Conservation (phyloP, 2,113 vertebrate genomes). For the Suricata suricatta region DNA sequence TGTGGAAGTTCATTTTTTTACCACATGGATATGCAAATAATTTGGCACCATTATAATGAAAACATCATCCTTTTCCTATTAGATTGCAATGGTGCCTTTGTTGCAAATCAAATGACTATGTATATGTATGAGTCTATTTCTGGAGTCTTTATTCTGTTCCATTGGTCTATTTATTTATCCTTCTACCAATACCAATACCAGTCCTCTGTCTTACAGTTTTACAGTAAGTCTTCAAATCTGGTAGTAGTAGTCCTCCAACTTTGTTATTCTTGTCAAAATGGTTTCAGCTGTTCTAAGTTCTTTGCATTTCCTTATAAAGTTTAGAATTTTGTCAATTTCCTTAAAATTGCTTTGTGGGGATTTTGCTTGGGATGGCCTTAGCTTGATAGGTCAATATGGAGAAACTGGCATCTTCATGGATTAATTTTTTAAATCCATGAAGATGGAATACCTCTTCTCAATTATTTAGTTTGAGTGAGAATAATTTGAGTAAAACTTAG, state of each 20-base stretch:
- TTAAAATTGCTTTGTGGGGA: not conserved
- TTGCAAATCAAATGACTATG: not conserved
- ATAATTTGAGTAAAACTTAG: constrained; percentile 9
- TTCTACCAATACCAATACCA: not conserved
- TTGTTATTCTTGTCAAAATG: not conserved
- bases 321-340: not conserved
- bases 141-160: not conserved
- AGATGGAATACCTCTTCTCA: not conserved
- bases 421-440: not conserved
- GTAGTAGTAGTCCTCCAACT: not conserved
- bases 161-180: not conserved
- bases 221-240: not conserved
- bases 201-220: not conserved
- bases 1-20: not conserved
- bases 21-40: not conserved
- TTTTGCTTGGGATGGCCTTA: not conserved
- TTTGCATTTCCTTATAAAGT: not conserved
- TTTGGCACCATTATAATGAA: not conserved
- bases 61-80: not conserved
- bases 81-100: not conserved
- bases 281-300: not conserved
- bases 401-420: not conserved
- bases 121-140: not conserved
- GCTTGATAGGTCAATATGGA: not conserved
- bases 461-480: not conserved